A percentile compares a stretch with the other conserved stretches of the same genome.
Conservation (phyloP, 1,140 invertebrate species). For the Schlechtendalia chinensis region DNA sequence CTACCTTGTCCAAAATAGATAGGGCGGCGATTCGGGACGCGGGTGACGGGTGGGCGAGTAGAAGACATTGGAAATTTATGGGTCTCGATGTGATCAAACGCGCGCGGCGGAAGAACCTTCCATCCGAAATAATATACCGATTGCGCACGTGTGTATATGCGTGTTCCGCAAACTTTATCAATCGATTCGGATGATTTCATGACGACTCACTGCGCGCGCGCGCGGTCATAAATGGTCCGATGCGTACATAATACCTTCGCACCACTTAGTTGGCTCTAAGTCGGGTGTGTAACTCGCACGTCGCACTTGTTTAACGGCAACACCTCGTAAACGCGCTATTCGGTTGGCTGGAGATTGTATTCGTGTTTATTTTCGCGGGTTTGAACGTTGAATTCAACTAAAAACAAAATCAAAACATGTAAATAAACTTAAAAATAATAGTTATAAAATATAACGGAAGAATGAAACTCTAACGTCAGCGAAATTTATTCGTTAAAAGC, state of each 20-base stretch:
- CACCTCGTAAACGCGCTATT: neutral
- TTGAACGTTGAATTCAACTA: neutral
- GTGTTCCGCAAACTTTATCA: slow-evolving; percentile 17
- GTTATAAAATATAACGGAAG: too few relatives aligned
- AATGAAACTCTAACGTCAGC: too few relatives aligned
- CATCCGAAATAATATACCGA: slow-evolving; percentile 31
- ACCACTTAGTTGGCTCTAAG: neutral
- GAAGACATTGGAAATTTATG: slow-evolving; percentile 34
- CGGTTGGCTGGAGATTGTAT: neutral
- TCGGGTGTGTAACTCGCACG: neutral
- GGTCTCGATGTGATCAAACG: slow-evolving; percentile 18
- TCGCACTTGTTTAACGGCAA: neutral
- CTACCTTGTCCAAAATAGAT: slow-evolving; percentile 29
- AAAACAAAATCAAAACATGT: neutral
- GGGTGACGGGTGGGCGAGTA: neutral
- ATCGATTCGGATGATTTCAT: slow-evolving; percentile 40
- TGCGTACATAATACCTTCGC: neutral
- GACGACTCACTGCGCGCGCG: neutral
- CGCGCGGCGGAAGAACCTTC: slow-evolving; percentile 27
- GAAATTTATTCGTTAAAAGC: too few relatives aligned
- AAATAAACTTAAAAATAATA: too few relatives aligned
- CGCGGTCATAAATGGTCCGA: neutral
- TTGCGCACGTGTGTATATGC: slow-evolving; percentile 8
- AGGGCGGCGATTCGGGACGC: neutral
- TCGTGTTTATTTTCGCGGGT: neutral